Evolutionary conservation across 2,888 invertebrate genomes (phyloP).

Genomic region (Chaetoderma sp.): DNA sequence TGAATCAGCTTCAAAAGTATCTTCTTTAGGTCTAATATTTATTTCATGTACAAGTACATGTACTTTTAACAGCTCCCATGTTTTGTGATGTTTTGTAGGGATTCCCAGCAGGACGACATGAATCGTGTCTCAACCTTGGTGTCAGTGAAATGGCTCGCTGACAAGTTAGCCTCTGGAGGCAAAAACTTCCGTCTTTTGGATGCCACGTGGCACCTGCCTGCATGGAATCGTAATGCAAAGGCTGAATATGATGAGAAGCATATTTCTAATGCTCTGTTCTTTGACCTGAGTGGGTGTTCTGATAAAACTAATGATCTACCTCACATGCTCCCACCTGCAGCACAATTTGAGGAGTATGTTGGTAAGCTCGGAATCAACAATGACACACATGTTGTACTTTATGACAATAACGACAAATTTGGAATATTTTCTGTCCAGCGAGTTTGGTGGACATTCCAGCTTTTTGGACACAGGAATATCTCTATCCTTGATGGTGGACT

Average conservation of each 20-base stretch:
- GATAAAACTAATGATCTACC: slow-evolving; percentile 46
- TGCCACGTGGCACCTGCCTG: slow-evolving; percentile 60
- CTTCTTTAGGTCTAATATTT: too few species aligned
- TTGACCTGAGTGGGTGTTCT: slow-evolving; percentile 61
- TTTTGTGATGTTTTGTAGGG: too few species aligned
- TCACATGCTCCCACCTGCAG: slow-evolving; percentile 56
- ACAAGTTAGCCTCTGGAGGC: slow-evolving; percentile 26
- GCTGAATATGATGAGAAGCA: slow-evolving; percentile 54
- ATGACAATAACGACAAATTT: slow-evolving; percentile 55
- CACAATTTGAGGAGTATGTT: slow-evolving; percentile 57
- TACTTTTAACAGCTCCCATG: too few species aligned
- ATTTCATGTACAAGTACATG: too few species aligned
- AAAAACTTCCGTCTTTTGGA: slow-evolving; percentile 54
- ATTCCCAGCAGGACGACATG: too few species aligned
- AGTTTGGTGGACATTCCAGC: slow-evolving; percentile 63
- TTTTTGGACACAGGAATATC: slow-evolving; percentile 59
- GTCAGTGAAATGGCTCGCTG: slow-evolving; percentile 36
- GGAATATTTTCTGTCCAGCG: slow-evolving; percentile 58
- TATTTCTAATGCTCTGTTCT: slow-evolving; percentile 62
- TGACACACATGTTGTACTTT: slow-evolving; percentile 59
- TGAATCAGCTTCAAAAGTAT: too few species aligned
- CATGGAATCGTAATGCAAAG: slow-evolving; percentile 44
- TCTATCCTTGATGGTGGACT: slow-evolving; percentile 62
- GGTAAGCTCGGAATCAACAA: slow-evolving; percentile 57
- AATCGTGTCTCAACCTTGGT: slow-evolving; percentile 26